Conservation (phyloP, 2,113 vertebrate genomes). For the Eleginops maclovinus region DNA sequence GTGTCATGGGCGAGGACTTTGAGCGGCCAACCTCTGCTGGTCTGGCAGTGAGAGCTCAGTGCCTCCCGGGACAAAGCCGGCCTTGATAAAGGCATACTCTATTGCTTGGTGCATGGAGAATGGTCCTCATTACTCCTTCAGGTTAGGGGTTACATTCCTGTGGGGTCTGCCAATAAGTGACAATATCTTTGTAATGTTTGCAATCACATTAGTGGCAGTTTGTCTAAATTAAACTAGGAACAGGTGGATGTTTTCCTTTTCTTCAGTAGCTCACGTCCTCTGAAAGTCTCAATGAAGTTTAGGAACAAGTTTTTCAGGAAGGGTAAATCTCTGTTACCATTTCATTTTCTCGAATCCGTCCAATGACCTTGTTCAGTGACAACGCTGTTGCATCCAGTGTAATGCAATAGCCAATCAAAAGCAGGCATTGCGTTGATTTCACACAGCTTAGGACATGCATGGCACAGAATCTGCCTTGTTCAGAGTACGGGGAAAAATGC, state of each 20-base stretch:
- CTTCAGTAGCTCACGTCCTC: not conserved
- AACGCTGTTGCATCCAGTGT: not conserved
- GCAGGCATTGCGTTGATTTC: slow-evolving; percentile 17
- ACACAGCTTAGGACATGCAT: not conserved
- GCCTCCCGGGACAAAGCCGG: slow-evolving; percentile 66
- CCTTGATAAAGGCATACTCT: slow-evolving; percentile 61
- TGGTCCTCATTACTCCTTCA: slow-evolving; percentile 50
- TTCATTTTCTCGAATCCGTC: slow-evolving; percentile 14
- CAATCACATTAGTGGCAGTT: not conserved
- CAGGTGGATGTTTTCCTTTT: not conserved
- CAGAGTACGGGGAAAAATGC: not conserved
- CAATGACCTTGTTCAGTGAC: slow-evolving; percentile 16
- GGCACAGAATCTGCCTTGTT: not conserved
- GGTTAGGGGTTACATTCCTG: slow-evolving; percentile 58
- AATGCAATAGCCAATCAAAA: slow-evolving; percentile 15
- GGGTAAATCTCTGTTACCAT: not conserved
- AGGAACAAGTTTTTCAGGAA: not conserved
- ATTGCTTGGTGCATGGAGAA: slow-evolving; percentile 37
- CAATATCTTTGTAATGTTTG: slow-evolving; percentile 20
- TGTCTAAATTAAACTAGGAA: not conserved
- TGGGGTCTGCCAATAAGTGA: slow-evolving; percentile 18
- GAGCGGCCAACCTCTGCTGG: slow-evolving; percentile 51
- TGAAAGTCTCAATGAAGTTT: not conserved
- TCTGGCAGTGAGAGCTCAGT: slow-evolving; percentile 40
- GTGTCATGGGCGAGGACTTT: slow-evolving; percentile 47